phyloP scores from a whole-genome alignment of 2,113 vertebrate species.

The Zosterops japonicus region DNA sequence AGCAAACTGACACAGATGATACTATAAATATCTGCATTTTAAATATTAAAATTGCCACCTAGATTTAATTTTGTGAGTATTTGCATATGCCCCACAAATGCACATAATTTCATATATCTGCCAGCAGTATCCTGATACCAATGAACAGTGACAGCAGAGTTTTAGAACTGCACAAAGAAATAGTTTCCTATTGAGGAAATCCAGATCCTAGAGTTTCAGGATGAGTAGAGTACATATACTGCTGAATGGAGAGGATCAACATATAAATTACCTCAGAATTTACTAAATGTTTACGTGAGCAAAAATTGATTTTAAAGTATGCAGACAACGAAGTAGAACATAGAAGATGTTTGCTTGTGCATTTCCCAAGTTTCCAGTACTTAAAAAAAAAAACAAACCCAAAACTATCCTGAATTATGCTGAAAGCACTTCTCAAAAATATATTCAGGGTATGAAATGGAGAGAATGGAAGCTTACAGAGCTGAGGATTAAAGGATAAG shows the following conservation, averaged over 20 bases:
- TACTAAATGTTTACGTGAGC: not conserved
- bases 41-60: not conserved
- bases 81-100: not conserved
- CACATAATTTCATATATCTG: not conserved
- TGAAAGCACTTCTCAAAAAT: not conserved
- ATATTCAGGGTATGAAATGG: not conserved
- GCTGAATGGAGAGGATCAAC: not conserved
- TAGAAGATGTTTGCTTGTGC: not conserved
- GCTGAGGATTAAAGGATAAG: not conserved
- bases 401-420: not conserved
- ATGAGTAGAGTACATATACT: not conserved
- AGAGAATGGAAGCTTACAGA: not conserved
- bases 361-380: not conserved
- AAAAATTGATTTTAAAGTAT: not conserved
- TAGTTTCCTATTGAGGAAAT: not conserved
- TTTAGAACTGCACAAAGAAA: not conserved
- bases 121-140: not conserved
- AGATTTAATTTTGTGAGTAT: not conserved
- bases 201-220: not conserved
- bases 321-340: not conserved
- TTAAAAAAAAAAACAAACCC: not conserved
- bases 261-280: not conserved
- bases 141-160: not conserved
- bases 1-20: not conserved
- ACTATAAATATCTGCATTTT: not conserved